Conservation (phyloP, 2,797 vertebrate genomes). For the Buphagus erythrorhynchus region DNA sequence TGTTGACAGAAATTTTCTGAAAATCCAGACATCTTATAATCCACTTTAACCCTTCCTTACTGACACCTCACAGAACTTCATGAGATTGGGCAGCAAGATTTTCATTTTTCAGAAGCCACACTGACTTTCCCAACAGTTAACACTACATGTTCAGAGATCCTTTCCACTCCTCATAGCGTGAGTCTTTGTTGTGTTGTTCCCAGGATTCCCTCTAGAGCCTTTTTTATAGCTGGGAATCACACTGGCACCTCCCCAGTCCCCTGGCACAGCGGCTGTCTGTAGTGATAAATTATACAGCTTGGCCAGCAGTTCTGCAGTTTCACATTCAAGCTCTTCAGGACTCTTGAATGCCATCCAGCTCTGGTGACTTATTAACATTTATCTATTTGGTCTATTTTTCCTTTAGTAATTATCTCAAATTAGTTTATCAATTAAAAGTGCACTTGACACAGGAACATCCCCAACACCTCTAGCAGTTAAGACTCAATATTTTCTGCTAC, state of each 20-base stretch:
- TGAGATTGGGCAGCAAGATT: neutral
- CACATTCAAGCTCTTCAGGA: neutral
- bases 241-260: neutral
- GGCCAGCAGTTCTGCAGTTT: neutral
- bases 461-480: neutral
- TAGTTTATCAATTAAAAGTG: neutral
- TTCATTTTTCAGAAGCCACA: neutral
- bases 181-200: neutral
- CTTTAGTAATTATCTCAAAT: neutral
- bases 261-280: neutral
- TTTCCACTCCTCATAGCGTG: neutral
- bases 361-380: neutral
- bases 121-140: neutral
- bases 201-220: neutral
- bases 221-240: neutral
- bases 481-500: neutral
- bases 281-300: neutral
- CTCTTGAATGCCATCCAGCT: neutral
- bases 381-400: neutral
- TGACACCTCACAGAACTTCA: neutral
- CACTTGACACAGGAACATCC: neutral
- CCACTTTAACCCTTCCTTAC: neutral
- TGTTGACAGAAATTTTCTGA: neutral
- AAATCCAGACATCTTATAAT: neutral
- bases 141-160: neutral